Base-by-base conservation (phyloP, 2,797 vertebrate species). In the Bovichtus variegatus region DNA sequence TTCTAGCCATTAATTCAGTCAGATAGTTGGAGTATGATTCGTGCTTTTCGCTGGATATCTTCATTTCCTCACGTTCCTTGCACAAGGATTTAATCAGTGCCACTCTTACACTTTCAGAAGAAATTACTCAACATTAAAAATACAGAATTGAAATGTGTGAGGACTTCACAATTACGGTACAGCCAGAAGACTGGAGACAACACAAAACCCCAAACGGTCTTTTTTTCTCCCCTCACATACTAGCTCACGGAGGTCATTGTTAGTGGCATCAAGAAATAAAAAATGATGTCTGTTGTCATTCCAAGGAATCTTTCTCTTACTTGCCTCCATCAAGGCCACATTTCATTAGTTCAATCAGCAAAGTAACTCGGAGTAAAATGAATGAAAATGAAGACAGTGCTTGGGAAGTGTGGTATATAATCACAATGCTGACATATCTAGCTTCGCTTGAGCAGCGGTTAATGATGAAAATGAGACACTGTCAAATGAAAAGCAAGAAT, bases 331-430 rank as follows among this genome's bases (percentile, higher is more conserved):
- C 41, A 61, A 71, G 82, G 78, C 67, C 62, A 63, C 77, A 82
- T 89, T 93, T 91, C 83, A 89, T 92, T 89, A 92, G 81, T 84
- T 74, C 80, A 78, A 83, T 91, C 85, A 91, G 67, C 58, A 44
- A 85, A 76, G 83, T 90, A 86, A 91, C 91, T 89, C 82, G 71
- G 55, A 88, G 80, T 81, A 81, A 90, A 92, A 91, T 83, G 85
- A n/a, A n/a, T 89, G 71, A 91, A 84, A 79, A 80, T 87, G 81
- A 89, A 92, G 80, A 80, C 64, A 69, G 73, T 53, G 66, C 58
- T 71, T 92, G 92, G 88, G 84, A 81, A 74, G 87, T 79, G 74
- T 92, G 71, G 51, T 81, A 6, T 50, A 41, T 60, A 87, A 92
- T 90, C 49, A 76, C 54, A 65, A 70, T 68, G 66, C 64, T 46